Evolutionary conservation across 1,140 invertebrate species (phyloP), one percentile per base, ranked within the genome.

Genomic region (Aporrectodea caliginosa): DNA sequence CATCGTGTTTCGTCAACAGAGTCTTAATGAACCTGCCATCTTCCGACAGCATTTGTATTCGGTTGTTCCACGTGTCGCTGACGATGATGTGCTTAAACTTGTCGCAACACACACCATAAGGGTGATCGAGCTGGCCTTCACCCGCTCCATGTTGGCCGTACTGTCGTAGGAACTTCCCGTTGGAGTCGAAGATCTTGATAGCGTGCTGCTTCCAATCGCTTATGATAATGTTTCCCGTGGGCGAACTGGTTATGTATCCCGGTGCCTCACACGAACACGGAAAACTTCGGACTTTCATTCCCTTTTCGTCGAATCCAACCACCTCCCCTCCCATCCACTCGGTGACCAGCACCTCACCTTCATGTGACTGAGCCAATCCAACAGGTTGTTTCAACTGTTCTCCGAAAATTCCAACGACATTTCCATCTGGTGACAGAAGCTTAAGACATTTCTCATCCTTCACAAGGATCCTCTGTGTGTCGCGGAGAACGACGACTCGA

Each of bases 41-140:
- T 69, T 80, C 72, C 33, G 84, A 84, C 34, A 85, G 77, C n/a
- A 85, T 79, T 30, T 83, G 82, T 0, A 85, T 75, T 69, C 81
- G 79, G 75, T 84, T 83, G 76, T 85, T 85, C 76, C 83, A 83
- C 77, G 83, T 82, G 35, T 85, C 84, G n/a, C 82, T 81, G 16
- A 85, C 81, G 14, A 85, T 77, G 69, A 85, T 83, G 78, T 84
- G 80, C 32, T 68, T 76, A 35, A 43, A 76, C 75, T 35, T 76
- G 27, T 76, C 75, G 29, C 32, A 43, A 16, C 75, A 76, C 0
- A 76, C 75, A 29, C 75, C 75, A 32, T 81, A 81, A 2, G 80
- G 80, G 33, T 81, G 80, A 32, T 81, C 77, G 0, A 81, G 43
- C 43, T 78, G 76, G 1, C 77, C 77, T 29, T 72, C 29, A 34